Conservation (phyloP, 1,140 invertebrate species). For the Holcopasites calliopsidis region DNA sequence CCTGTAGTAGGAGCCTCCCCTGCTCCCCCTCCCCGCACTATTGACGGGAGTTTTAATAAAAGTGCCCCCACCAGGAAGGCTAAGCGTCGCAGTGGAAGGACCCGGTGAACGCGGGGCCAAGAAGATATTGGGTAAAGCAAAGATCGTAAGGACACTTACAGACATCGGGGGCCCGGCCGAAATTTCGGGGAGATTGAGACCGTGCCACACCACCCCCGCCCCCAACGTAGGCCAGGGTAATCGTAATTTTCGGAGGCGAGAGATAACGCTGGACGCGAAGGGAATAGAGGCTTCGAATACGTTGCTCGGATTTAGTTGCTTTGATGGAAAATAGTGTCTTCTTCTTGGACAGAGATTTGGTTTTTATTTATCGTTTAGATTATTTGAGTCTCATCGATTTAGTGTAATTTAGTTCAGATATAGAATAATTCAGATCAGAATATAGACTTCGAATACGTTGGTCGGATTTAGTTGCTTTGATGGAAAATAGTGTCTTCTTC, state of each 20-base stretch:
- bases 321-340: too few relatives aligned
- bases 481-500: too few relatives aligned
- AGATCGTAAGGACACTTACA: slow-evolving; percentile 66
- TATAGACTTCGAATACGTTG: too few relatives aligned
- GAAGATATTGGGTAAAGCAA: slow-evolving; percentile 70
- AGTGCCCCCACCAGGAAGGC: slow-evolving; percentile 67
- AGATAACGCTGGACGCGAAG: neutral
- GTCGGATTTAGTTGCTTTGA: too few relatives aligned
- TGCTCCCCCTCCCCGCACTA: slow-evolving; percentile 65
- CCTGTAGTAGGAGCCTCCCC: slow-evolving; percentile 63
- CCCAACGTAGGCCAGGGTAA: neutral
- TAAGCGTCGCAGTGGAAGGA: slow-evolving; percentile 66
- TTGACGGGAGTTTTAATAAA: slow-evolving; percentile 72
- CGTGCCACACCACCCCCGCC: neutral
- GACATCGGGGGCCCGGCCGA: slow-evolving; percentile 46
- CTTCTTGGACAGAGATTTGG: too few relatives aligned
- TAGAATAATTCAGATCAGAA: too few relatives aligned
- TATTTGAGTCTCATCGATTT: too few relatives aligned
- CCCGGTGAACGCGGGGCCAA: slow-evolving; percentile 60
- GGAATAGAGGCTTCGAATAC: neutral
- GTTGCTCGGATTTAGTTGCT: too few relatives aligned
- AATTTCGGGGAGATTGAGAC: slow-evolving; percentile 57
- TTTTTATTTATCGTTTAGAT: too few relatives aligned
- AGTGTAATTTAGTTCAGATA: too few relatives aligned
- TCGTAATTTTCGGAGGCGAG: slow-evolving; percentile 16